These are phyloP conservation scores for Acanthisitta chloris DNA, from an alignment of 2,113 vertebrate genomes.

Conservation along the genomic window DNA sequence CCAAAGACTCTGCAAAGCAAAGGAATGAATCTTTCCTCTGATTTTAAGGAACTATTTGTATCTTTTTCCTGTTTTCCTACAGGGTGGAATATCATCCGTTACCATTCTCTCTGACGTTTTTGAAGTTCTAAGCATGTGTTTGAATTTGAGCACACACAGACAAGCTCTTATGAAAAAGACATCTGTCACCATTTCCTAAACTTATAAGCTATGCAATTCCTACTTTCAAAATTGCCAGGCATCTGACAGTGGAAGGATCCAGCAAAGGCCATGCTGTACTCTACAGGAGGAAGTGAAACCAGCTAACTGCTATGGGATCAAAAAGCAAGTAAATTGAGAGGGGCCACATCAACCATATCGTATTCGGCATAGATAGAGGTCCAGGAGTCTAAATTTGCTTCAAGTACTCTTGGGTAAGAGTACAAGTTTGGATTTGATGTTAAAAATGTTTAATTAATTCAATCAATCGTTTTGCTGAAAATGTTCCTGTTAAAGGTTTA, in stretches of 20 bases:
- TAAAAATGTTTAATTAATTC: not conserved
- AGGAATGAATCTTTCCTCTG: not conserved
- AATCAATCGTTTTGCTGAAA: not conserved
- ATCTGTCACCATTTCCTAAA: not conserved
- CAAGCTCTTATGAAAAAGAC: not conserved
- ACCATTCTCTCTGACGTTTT: not conserved
- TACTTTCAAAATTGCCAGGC: not conserved
- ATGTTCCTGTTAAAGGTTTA: not conserved
- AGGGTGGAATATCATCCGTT: not conserved
- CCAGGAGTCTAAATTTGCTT: not conserved
- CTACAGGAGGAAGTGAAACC: not conserved
- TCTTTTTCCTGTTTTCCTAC: not conserved
- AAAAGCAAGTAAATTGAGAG: constrained; percentile 9
- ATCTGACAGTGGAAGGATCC: not conserved
- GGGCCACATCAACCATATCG: not conserved
- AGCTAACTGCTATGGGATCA: not conserved
- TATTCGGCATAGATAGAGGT: not conserved
- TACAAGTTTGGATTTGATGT: not conserved
- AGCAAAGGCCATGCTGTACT: not conserved
- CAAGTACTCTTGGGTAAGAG: not conserved
- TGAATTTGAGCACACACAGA: not conserved
- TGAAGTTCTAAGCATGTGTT: not conserved
- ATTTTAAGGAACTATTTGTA: not conserved
- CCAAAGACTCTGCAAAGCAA: not conserved
- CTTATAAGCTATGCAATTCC: not conserved